A percentile compares a stretch with the other conserved stretches of the same genome.
phyloP scores from a whole-genome alignment of 2,113 vertebrate species.

The Acrocephalus kingi region DNA sequence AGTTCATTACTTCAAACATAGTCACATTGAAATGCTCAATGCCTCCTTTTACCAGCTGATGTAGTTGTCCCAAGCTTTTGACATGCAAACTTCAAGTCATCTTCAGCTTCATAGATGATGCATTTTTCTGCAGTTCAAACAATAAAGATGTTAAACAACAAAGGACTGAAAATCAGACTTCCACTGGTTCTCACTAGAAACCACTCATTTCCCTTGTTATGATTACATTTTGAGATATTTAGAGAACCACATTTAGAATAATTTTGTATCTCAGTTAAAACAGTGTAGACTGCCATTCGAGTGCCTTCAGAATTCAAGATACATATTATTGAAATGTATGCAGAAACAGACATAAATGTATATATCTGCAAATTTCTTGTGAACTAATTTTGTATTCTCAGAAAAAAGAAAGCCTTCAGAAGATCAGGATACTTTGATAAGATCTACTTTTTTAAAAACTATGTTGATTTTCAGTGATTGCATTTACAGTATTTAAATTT shows the following conservation, averaged over 20 bases:
- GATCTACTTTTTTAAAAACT: neutral
- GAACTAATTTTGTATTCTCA: neutral
- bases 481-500: neutral
- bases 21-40: neutral
- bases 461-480: neutral
- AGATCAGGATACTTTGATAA: neutral
- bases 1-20: neutral
- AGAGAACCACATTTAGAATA: neutral
- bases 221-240: neutral
- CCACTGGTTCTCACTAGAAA: neutral
- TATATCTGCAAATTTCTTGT: neutral
- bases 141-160: neutral
- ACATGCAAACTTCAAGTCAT: neutral
- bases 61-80: neutral
- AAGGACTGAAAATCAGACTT: neutral
- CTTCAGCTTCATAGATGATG: neutral
- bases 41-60: neutral
- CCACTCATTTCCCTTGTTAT: neutral
- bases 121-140: neutral
- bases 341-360: neutral
- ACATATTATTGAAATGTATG: neutral
- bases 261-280: neutral
- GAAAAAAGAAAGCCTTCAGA: neutral
- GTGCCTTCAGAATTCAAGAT: neutral
- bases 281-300: neutral